phyloP scores from a whole-genome alignment of 2,888 invertebrate genomes.

The Tachina fera region DNA sequence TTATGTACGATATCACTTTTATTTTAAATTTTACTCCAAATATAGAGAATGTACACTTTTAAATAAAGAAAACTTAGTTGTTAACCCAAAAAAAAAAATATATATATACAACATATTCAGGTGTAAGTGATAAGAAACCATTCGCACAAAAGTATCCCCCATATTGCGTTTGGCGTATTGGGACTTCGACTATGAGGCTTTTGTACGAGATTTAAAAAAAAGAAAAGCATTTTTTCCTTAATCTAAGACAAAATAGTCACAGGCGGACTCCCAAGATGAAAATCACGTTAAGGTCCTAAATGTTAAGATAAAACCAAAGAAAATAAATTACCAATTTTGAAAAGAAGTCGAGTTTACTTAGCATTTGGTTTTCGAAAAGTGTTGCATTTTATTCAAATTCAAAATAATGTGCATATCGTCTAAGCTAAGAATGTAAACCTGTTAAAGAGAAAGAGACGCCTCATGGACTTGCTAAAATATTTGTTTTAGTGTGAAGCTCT shows the following conservation, averaged over 20 bases:
- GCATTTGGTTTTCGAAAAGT: neutral
- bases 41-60: neutral
- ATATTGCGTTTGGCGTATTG: too few species aligned
- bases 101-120: neutral
- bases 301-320: neutral
- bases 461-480: too few species aligned
- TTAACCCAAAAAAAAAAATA: neutral
- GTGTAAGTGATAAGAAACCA: conserved; percentile 33
- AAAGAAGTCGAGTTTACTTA: conserved; percentile 13
- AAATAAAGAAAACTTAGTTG: neutral
- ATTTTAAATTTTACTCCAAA: neutral
- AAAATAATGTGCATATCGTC: too few species aligned
- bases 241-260: too few species aligned
- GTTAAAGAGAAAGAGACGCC: too few species aligned
- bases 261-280: too few species aligned
- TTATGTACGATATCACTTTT: neutral
- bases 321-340: neutral
- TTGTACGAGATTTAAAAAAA: too few species aligned
- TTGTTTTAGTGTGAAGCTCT: too few species aligned
- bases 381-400: conserved; percentile 9
- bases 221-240: too few species aligned
- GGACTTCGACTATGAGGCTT: too few species aligned
- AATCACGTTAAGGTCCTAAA: neutral
- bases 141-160: conserved; percentile 37
- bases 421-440: too few species aligned